Base-by-base conservation (phyloP, 2,797 vertebrate species). In the Rhynchonycteris naso region DNA sequence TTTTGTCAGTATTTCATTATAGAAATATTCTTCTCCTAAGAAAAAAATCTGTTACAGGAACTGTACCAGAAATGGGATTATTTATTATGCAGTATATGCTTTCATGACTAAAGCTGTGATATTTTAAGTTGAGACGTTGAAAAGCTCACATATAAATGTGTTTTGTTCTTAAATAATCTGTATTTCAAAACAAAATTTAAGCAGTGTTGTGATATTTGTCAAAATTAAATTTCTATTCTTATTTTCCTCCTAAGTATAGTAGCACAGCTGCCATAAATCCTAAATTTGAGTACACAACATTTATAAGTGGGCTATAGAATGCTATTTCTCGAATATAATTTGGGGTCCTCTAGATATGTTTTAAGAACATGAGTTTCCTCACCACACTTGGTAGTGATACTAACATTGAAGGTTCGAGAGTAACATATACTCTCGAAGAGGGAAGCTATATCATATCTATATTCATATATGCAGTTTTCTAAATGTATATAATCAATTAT, bases 101-200 rank as follows among this genome's bases (percentile, higher is more conserved):
- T 93, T 92, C 66, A 58, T 66, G 68, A 86, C 69, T 92, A 78
- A 95, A 68, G 33, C 26, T 74, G 38, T 47, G 71, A 93, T 92
- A 87, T 66, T 94, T 93, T 93, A 96, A 92, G 71, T 66, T 38
- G 68, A 96, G 66, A 94, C 63, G 93, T 90, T 90, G 30, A 91
- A 96, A 92, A 91, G 71, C 56, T 88, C 16, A 72, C 59, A 84
- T 35, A 74, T 93, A 93, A 96, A 94, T 94, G 92, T 95, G 18
- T 75, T 91, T 88, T 95, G 59, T 68, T 96, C 88, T 94, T 58
- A 97, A 97, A 88, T 96, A 87, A 96, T 94, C 94, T 95, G 81
- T 74, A 96, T 93, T 97, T 93, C 47, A 84, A 92, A 96, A 87
- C 66, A 90, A 95, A 61, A 91, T 91, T 89, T 93, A 92, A 93